Evolutionary conservation across 2,888 invertebrate genomes (phyloP).

Genomic region (Coleophora deauratella): DNA sequence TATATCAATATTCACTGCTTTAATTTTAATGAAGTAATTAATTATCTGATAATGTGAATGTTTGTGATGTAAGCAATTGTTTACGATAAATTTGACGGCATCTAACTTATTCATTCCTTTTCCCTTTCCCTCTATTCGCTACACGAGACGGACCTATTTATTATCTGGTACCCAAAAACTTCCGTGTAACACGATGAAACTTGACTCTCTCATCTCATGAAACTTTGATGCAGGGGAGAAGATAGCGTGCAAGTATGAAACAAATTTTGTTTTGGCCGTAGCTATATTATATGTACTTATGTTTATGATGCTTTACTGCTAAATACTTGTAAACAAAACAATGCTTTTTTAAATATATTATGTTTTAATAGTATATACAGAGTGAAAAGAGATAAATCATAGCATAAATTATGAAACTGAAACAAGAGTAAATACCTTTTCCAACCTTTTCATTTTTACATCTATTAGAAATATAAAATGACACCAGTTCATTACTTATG

Average conservation of each 20-base stretch:
- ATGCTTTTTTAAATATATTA: no score
- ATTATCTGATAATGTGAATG: no score
- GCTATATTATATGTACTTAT: constrained; percentile 15
- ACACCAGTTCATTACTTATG: no score
- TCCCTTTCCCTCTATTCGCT: constrained; percentile 17
- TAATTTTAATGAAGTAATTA: no score
- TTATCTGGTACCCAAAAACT: constrained; percentile 21
- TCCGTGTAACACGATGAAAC: constrained; percentile 19
- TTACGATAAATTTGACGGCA: constrained; percentile 25
- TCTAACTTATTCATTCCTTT: constrained; percentile 30
- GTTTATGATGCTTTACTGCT: background rate
- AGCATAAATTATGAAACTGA: no score
- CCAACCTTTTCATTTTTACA: no score
- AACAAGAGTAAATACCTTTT: no score
- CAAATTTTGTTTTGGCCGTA: constrained; percentile 13
- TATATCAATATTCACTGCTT: no score
- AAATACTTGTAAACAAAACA: no score
- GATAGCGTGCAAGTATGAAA: constrained; percentile 16
- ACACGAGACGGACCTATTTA: constrained; percentile 21
- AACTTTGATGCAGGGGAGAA: constrained; percentile 25
- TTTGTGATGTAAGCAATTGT: constrained; percentile 2
- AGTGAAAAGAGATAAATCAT: no score
- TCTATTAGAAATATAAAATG: no score
- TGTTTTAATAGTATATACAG: no score
- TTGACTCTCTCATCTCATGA: constrained; percentile 17